phyloP scores from a whole-genome alignment of 2,797 vertebrate species.

The Antennarius maculatus region DNA sequence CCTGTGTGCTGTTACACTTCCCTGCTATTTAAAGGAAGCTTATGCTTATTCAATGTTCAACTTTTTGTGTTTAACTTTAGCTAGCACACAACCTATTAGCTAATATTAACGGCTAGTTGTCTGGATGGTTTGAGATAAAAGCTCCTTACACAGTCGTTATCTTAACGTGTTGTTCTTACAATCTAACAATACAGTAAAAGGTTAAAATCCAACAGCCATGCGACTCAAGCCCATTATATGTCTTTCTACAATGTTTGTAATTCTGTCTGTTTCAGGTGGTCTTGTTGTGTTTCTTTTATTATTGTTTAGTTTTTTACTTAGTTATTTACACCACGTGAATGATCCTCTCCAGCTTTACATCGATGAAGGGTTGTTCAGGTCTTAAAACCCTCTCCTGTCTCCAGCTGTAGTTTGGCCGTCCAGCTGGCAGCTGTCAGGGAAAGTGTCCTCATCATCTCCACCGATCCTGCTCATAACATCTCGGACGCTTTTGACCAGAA shows the following conservation, averaged over 20 bases:
- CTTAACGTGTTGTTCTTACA: no score
- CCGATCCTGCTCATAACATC: conserved; percentile 97
- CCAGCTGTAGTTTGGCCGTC: conserved; percentile 93
- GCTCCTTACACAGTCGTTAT: no score
- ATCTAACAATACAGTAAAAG: no score
- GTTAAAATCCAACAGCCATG: background rate
- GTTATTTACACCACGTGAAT: no score
- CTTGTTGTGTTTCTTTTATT: no score
- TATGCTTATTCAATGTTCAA: background rate
- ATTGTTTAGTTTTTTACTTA: background rate
- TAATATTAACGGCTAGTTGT: no score
- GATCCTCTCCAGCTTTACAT: background rate
- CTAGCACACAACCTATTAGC: background rate
- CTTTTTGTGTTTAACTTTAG: background rate
- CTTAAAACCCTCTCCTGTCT: background rate
- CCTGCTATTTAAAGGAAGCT: background rate
- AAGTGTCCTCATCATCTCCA: conserved; percentile 97
- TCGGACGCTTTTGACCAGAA: conserved; percentile 98
- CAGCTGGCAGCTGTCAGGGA: conserved; percentile 92
- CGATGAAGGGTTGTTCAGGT: background rate
- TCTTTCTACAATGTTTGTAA: no score
- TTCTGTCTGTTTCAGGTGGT: no score
- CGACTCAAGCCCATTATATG: background rate
- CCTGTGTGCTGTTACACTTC: no score
- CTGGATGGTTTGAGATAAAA: no score